phyloP scores from a whole-genome alignment of 2,888 invertebrate species.

The Hyles lineata region DNA sequence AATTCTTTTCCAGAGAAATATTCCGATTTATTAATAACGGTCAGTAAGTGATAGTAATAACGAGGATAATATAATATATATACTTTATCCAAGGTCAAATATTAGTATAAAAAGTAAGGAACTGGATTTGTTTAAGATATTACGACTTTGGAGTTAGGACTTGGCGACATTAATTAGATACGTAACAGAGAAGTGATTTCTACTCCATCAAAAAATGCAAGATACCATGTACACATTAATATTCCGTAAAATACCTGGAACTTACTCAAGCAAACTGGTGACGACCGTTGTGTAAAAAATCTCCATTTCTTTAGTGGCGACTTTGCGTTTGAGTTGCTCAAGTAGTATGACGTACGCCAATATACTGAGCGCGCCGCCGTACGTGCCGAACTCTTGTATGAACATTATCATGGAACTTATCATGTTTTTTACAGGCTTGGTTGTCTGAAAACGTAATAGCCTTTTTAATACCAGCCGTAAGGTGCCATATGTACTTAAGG shows the following conservation, averaged over 20 bases:
- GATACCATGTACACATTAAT: too few species aligned
- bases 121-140: too few species aligned
- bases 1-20: background rate
- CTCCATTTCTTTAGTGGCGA: conserved; percentile 66
- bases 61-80: too few species aligned
- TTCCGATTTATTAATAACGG: conserved; percentile 17
- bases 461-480: too few species aligned
- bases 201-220: too few species aligned
- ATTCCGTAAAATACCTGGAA: background rate
- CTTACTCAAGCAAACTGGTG: conserved; percentile 58
- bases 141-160: too few species aligned
- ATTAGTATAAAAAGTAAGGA: too few species aligned
- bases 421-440: conserved; percentile 76
- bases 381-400: conserved; percentile 82
- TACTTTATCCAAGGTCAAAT: too few species aligned
- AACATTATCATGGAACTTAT: conserved; percentile 77
- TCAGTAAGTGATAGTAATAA: too few species aligned
- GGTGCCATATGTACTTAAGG: too few species aligned
- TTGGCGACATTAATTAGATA: too few species aligned
- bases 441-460: conserved; percentile 57
- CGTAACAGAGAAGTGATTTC: too few species aligned
- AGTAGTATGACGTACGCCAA: conserved; percentile 86
- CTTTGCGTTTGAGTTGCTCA: conserved; percentile 84
- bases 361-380: conserved; percentile 85
- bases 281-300: conserved; percentile 59